phyloP scores from a whole-genome alignment of 2,113 vertebrate genomes.

The Prunella himalayana region DNA sequence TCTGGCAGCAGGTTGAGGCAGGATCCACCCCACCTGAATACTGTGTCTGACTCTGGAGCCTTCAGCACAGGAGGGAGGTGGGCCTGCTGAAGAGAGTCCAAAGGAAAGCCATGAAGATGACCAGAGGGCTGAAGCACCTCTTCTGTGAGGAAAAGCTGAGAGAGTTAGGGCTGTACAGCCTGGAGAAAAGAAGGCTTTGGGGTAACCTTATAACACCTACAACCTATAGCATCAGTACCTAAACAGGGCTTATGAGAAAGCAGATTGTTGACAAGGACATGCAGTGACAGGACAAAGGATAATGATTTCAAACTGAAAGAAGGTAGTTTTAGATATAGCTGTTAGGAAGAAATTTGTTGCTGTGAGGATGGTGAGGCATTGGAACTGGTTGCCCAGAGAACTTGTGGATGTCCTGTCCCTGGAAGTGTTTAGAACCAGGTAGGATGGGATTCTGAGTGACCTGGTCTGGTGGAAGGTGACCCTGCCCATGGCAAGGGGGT shows the following conservation, averaged over 20 bases:
- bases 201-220: background rate
- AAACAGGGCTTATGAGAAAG: accelerated
- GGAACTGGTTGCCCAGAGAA: background rate
- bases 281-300: background rate
- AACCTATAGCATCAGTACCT: background rate
- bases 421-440: background rate
- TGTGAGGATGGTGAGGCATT: background rate
- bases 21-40: background rate
- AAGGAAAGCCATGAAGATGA: background rate
- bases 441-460: background rate
- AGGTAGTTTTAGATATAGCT: background rate
- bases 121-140: background rate
- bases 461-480: background rate
- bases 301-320: background rate
- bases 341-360: background rate
- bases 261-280: background rate
- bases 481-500: background rate
- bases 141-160: background rate
- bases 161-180: background rate
- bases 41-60: background rate
- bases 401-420: accelerated
- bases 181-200: background rate
- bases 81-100: background rate
- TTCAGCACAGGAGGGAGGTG: background rate
- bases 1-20: background rate